Percentiles rank a stretch among this genome's conserved stretches.
These are phyloP conservation scores for Amyelois transitella DNA, from an alignment of 1,140 invertebrate species.

Conservation along the genomic window DNA sequence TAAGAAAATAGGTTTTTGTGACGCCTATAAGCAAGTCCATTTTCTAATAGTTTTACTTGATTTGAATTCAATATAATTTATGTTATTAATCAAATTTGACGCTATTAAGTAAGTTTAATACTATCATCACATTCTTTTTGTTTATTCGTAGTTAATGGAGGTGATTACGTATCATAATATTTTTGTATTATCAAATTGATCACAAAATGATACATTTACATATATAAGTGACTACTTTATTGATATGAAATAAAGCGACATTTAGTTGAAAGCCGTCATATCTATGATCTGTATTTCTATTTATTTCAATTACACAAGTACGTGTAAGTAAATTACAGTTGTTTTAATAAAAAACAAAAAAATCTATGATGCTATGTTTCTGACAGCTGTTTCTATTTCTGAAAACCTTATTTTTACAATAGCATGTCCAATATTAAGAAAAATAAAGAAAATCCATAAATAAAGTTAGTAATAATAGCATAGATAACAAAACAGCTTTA, in stretches of 20 bases:
- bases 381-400: too few species aligned
- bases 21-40: too few species aligned
- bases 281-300: background rate
- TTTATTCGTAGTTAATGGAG: background rate
- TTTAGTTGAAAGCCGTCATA: background rate
- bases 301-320: too few species aligned
- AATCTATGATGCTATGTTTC: too few species aligned
- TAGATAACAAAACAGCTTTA: conserved; percentile 41
- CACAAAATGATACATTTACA: background rate
- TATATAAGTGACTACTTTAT: background rate
- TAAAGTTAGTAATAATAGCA: conserved; percentile 18
- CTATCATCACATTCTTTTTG: background rate
- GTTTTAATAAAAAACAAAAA: too few species aligned
- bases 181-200: background rate
- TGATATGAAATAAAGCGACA: background rate
- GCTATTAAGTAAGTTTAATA: background rate
- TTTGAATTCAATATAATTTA: too few species aligned
- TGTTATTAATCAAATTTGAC: background rate
- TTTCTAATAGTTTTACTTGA: too few species aligned
- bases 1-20: too few species aligned
- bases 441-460: background rate
- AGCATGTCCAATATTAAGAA: background rate
- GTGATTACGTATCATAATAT: background rate
- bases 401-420: background rate
- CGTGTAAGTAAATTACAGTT: too few species aligned